Percentiles rank a stretch among this genome's conserved stretches.
These are phyloP conservation scores for Chamaea fasciata DNA, from an alignment of 2,113 vertebrate genomes.

Conservation along the genomic window DNA sequence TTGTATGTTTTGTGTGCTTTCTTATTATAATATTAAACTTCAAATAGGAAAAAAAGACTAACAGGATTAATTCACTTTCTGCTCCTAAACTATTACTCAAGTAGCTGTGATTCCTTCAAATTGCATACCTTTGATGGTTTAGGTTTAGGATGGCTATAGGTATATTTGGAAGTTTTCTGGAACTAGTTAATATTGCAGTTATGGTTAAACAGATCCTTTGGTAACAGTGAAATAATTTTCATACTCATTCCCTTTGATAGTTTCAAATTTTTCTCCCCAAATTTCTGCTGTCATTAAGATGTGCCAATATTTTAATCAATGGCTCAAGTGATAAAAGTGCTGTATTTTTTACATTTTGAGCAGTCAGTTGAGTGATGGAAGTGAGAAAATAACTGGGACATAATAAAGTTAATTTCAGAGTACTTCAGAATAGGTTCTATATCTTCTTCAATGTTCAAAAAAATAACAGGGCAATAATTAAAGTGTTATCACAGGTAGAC, in stretches of 20 bases:
- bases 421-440: not conserved
- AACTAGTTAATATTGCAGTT: not conserved
- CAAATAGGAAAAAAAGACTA: not conserved
- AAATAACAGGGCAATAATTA: not conserved
- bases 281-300: not conserved
- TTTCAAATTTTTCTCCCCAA: not conserved
- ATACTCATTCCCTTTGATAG: not conserved
- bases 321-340: not conserved
- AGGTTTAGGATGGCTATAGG: not conserved
- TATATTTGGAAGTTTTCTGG: not conserved
- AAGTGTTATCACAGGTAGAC: not conserved
- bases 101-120: not conserved
- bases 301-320: not conserved
- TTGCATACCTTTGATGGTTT: not conserved
- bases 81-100: not conserved
- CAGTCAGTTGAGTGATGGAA: not conserved
- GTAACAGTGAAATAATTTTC: not conserved
- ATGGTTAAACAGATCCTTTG: not conserved
- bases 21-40: not conserved
- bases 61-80: not conserved
- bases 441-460: not conserved
- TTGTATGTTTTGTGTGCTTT: not conserved
- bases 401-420: not conserved
- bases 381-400: not conserved
- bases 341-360: not conserved